Evolutionary conservation across 1,140 invertebrate genomes (phyloP).

Genomic region (Paralvinella palmiformis): DNA sequence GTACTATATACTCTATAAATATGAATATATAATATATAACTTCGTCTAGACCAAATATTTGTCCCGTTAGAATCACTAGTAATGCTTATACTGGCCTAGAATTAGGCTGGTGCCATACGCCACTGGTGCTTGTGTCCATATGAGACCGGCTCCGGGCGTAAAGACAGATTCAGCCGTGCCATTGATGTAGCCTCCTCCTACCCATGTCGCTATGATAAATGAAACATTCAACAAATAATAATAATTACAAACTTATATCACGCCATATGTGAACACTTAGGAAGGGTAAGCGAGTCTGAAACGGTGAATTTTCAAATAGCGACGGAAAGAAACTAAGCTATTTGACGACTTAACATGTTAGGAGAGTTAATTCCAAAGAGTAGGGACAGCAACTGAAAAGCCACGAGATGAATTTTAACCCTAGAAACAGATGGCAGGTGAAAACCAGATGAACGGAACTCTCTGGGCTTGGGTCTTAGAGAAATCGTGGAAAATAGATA

Average conservation of each 20-base stretch:
- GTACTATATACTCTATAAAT: background rate
- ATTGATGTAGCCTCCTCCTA: conserved; percentile 97
- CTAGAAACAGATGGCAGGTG: too few species aligned
- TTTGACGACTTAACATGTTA: too few species aligned
- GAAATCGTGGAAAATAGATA: too few species aligned
- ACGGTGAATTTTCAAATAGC: too few species aligned
- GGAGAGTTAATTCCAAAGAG: too few species aligned
- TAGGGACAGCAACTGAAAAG: too few species aligned
- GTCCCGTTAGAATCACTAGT: background rate
- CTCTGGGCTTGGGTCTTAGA: conserved; percentile 3
- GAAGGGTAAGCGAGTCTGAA: too few species aligned
- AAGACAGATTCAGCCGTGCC: conserved; percentile 95
- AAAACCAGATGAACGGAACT: too few species aligned
- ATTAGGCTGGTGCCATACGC: conserved; percentile 92
- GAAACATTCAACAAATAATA: conserved; percentile 8
- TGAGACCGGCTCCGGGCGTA: conserved; percentile 65
- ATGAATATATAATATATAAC: background rate
- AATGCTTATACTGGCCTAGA: conserved; percentile 57
- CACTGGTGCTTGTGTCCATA: conserved; percentile 96
- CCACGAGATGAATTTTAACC: too few species aligned
- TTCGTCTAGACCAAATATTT: background rate
- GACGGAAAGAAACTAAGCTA: too few species aligned
- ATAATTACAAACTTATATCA: too few species aligned
- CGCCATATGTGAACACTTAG: too few species aligned
- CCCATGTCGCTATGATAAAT: conserved; percentile 78